Evolutionary conservation across 2,113 vertebrate species (phyloP).

Genomic region (Apeltes quadracus): DNA sequence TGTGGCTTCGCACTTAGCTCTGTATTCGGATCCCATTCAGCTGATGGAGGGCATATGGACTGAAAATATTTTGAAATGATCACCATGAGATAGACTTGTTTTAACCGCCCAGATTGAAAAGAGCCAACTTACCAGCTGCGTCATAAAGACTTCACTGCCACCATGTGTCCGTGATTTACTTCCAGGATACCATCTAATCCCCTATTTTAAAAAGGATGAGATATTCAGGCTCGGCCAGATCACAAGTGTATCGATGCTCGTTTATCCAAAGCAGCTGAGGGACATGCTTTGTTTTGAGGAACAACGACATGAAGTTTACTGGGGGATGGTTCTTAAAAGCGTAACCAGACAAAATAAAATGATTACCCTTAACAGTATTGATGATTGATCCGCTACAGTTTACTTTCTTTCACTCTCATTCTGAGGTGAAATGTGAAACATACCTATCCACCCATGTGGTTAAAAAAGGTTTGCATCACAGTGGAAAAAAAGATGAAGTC

Average conservation of each 20-base stretch:
- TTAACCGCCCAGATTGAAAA: slow-evolving; percentile 42
- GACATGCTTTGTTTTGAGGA: background rate
- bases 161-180: slow-evolving; percentile 43
- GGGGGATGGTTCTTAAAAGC: background rate
- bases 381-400: background rate
- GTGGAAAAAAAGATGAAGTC: background rate
- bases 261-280: background rate
- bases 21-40: slow-evolving; percentile 58
- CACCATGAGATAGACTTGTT: slow-evolving; percentile 57
- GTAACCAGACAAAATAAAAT: background rate
- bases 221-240: background rate
- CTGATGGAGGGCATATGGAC: slow-evolving; percentile 57
- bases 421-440: too few relatives aligned
- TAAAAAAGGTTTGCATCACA: background rate
- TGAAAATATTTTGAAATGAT: slow-evolving; percentile 60
- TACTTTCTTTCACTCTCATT: background rate
- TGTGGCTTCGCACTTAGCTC: slow-evolving; percentile 45
- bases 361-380: background rate
- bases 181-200: background rate
- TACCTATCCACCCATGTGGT: too few relatives aligned
- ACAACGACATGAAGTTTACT: background rate
- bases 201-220: background rate
- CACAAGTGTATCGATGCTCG: background rate
- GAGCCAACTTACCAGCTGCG: slow-evolving; percentile 27
- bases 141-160: slow-evolving; percentile 59